Conservation (phyloP, 53 echinoderm and acorn worm genomes). For the Crossaster papposus region DNA sequence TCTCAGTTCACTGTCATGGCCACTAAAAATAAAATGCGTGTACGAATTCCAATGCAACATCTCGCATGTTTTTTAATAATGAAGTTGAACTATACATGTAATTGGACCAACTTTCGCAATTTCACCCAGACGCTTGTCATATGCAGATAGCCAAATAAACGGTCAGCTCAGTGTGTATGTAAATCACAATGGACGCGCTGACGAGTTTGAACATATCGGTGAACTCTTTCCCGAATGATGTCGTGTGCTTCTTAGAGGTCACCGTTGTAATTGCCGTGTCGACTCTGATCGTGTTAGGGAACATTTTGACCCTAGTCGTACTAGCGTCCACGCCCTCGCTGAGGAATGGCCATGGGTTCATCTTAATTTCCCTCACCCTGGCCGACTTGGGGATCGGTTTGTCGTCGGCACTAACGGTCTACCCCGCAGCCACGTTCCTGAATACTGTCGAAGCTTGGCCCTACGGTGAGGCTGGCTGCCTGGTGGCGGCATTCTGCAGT, state of each 20-base stretch:
- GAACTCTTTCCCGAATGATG: constrained; percentile 21
- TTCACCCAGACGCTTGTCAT: not conserved
- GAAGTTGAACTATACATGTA: no score
- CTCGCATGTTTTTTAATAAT: no score
- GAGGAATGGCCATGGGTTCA: constrained; percentile 28
- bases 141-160: not conserved
- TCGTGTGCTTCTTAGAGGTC: constrained; percentile 21
- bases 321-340: constrained; percentile 28
- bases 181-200: not conserved
- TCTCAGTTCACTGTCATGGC: not conserved
- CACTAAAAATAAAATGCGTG: not conserved
- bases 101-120: not conserved
- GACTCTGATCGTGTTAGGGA: constrained; percentile 7
- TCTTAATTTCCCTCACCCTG: constrained; percentile 20
- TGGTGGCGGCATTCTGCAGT: not conserved
- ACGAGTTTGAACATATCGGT: not conserved
- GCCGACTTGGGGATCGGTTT: constrained; percentile 24
- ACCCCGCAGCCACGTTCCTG: constrained; percentile 31
- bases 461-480: constrained; percentile 6
- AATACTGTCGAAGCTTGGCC: constrained; percentile 10
- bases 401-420: constrained; percentile 21
- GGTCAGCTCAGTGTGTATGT: no score
- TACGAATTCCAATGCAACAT: not conserved
- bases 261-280: constrained; percentile 13
- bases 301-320: not conserved